phyloP scores from a whole-genome alignment of 2,113 vertebrate species.

The Dromas ardeola region DNA sequence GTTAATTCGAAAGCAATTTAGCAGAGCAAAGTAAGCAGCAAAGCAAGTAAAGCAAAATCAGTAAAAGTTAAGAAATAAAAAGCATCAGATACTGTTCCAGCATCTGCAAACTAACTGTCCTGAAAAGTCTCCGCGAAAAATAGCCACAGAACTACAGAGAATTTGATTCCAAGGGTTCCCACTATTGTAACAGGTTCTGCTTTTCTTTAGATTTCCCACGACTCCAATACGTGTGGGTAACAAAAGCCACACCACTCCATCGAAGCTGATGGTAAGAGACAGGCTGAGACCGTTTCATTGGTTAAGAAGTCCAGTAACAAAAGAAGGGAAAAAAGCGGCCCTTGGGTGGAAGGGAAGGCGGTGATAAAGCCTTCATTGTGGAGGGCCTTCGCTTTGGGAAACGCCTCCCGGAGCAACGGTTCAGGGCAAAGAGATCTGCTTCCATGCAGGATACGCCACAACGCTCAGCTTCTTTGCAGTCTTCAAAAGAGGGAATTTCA shows the following conservation, averaged over 20 bases:
- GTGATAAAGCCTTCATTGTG: background rate
- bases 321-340: background rate
- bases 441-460: background rate
- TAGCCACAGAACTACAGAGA: background rate
- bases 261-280: background rate
- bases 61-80: background rate
- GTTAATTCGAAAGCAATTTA: background rate
- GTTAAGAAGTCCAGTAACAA: background rate
- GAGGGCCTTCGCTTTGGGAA: background rate
- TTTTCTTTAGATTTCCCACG: conserved; percentile 8
- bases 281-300: background rate
- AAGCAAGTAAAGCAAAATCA: background rate
- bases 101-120: background rate
- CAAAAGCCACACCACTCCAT: background rate
- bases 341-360: background rate
- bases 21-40: background rate
- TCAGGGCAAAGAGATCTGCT: background rate
- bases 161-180: background rate
- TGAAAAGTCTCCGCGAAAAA: background rate
- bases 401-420: background rate
- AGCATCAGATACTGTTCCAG: background rate
- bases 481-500: background rate
- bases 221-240: background rate
- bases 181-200: background rate
- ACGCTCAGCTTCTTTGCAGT: background rate